Base-by-base conservation (phyloP, 1,140 invertebrate genomes). In the Megathymus violae region DNA sequence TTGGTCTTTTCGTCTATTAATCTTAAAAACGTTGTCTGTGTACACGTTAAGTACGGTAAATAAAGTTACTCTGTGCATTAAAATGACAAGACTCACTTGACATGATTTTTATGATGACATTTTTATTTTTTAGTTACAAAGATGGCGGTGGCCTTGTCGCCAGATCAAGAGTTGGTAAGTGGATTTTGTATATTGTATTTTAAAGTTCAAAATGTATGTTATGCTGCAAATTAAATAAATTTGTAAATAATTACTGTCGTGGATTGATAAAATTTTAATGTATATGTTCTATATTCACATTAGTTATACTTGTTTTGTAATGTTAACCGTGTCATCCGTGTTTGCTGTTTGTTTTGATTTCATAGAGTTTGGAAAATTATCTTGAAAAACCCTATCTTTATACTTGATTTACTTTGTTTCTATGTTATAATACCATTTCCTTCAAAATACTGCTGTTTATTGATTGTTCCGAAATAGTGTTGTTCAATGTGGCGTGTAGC, bases 101-200 rank as follows among this genome's bases (percentile, higher is more conserved):
- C 19, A 61, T 61, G 50, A 10, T 46, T 50, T 48, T 17, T 48
- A 25, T 25, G 41, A 44, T 44, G 67, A 67, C 73, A 80, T 64
- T 70, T 31, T 31, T 31, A 31, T 31, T 4, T 46, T 50, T 74
- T 59, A 74, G 73, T 80, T 62, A 64, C 65, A 86, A 91, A 90
- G 70, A 94, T 95, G 94, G 94, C 94, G 91, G 93, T 94, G 88
- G 92, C 92, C 76, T 91, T 94, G 88, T 94, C 94, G 81, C 91
- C 93, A 81, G 94, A 95, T 83, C 94, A 95, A 83, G 94, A 95
- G 82, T 92, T 94, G 93, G 94, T 95, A 85, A 93, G 92, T 91
- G 34, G 3, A 22, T 40, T 52, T 54, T 71, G 52, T 67, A 65
- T 44, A 62, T n/a, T n/a, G n/a, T n/a, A n/a, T n/a, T 48, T 63